These are phyloP conservation scores for Callipepla californica DNA, from an alignment of 2,113 vertebrate genomes.

Conservation along the genomic window DNA sequence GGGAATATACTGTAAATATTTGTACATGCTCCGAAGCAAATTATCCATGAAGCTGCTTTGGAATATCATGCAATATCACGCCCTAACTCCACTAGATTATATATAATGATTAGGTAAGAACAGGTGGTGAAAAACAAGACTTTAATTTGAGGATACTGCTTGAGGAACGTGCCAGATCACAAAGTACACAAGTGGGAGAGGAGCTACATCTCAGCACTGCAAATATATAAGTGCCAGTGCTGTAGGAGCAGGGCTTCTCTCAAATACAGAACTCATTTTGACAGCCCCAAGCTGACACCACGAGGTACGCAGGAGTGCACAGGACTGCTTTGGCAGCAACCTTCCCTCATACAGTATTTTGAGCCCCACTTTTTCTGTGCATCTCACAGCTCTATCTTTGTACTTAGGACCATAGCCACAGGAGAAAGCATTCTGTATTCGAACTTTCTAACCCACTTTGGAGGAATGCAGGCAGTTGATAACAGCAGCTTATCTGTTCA, in stretches of 20 bases:
- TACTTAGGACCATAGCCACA: accelerated
- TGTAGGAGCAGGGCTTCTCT: not conserved
- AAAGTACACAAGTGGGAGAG: not conserved
- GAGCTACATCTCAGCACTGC: not conserved
- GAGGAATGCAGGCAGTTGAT: accelerated
- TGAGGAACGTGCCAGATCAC: not conserved
- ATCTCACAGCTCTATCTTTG: not conserved
- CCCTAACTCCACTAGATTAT: not conserved
- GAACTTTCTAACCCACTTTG: too few relatives aligned
- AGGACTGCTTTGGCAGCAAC: not conserved
- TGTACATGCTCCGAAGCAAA: not conserved
- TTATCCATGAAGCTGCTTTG: not conserved
- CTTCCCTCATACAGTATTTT: not conserved
- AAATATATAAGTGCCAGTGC: not conserved
- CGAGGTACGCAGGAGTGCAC: not conserved
- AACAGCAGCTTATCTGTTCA: not conserved
- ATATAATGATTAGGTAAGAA: not conserved
- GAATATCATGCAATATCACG: not conserved
- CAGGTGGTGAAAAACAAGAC: not conserved
- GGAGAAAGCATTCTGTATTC: not conserved
- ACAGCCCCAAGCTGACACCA: not conserved
- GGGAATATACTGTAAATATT: not conserved
- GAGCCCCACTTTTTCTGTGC: not conserved
- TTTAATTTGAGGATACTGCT: not conserved
- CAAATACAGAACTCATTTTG: not conserved